Evolutionary conservation across 2,113 vertebrate genomes (phyloP), one percentile per base, ranked within the genome.

Genomic region (Antennarius striatus): DNA sequence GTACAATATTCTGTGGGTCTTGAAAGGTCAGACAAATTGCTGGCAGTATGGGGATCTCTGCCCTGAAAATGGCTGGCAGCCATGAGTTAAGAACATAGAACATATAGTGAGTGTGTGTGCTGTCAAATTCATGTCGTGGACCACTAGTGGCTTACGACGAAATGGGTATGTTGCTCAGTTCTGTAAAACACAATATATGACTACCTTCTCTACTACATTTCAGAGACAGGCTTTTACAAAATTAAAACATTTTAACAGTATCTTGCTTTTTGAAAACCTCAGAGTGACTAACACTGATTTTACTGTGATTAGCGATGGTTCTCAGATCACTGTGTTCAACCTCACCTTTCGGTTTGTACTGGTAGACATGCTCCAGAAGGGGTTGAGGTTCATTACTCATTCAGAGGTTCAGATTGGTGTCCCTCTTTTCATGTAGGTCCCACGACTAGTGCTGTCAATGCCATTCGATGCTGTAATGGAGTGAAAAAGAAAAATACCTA

Each of bases 331-430:
- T 29, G 16, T 28, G n/a, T 46, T 50, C 3, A 16, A 43, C 39
- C 58, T 82, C 89, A 99, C 98, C 95, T 98, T 98, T 65, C 95
- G 96, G 72, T 91, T 93, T 71, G 95, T 93, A 85, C 93, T 92
- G 80, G 95, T 89, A 92, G 97, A 98, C 96, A 98, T 98, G 90
- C 94, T 98, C 98, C 98, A 97, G 90, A 99, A 96, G 86, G 97
- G 92, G 93, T 98, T 98, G 92, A 98, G 87, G 93, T 97, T 98
- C 97, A 99, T 98, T 92, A 94, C 94, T 94, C 89, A 93, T 81
- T 43, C 64, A 62, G 84, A 85, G 83, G 89, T 81, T 82, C 71
- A 13, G 68, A 68, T 87, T 65, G 62, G 68, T 65, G 75, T 76
- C 64, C 86, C 82, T 63, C 84, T 66, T 6, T 75, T 62, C 81